Evolutionary conservation across 92 coral and sea anemone species (phyloP).

Genomic region (Muricea muricata): DNA sequence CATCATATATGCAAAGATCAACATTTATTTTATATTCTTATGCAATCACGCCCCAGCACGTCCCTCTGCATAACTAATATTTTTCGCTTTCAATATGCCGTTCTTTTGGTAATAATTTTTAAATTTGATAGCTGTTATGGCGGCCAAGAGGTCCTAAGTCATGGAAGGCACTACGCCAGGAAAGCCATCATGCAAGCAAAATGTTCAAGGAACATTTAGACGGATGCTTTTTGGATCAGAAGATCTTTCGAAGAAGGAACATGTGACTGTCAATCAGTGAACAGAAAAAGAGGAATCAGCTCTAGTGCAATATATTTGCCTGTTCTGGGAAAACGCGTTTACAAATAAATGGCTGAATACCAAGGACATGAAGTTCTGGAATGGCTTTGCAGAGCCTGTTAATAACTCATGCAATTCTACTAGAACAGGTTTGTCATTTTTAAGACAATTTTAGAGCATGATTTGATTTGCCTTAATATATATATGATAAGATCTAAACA

Average conservation of each 20-base stretch:
- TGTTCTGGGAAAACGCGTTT: background rate
- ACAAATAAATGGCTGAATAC: background rate
- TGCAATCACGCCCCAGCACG: background rate
- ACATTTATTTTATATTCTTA: too few relatives aligned
- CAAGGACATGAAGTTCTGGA: background rate
- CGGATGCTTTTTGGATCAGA: background rate
- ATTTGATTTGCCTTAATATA: background rate
- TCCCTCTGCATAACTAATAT: background rate
- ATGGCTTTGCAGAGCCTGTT: background rate
- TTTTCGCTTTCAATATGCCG: background rate
- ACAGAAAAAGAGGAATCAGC: background rate
- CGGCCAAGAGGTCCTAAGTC: background rate
- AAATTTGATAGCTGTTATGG: background rate
- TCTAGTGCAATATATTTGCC: constrained; percentile 14
- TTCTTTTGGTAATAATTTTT: too few relatives aligned
- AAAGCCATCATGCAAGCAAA: background rate
- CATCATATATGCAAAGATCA: too few relatives aligned
- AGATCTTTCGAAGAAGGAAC: background rate
- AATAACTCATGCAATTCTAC: constrained; percentile 2
- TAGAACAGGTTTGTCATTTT: constrained; percentile 6
- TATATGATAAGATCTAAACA: too few relatives aligned
- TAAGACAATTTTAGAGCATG: background rate
- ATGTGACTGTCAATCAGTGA: background rate
- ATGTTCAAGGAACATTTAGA: background rate
- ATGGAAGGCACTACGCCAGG: background rate